A percentile compares a stretch with the other conserved stretches of the same genome.
phyloP scores from a whole-genome alignment of 2,113 vertebrate species.

The Seriola aureovittata region DNA sequence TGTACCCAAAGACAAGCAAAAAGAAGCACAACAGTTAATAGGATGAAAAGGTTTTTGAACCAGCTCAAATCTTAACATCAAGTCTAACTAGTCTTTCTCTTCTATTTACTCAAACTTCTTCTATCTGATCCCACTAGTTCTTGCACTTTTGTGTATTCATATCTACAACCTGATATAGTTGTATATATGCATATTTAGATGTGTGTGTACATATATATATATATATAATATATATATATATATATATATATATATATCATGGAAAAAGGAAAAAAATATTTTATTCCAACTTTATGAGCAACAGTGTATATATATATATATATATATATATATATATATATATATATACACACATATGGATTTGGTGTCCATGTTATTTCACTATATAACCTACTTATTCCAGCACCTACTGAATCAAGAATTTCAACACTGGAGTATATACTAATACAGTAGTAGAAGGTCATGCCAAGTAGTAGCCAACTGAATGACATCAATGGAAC shows the following conservation, averaged over 20 bases:
- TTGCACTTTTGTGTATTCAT: constrained; percentile 65
- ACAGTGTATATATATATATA: no score
- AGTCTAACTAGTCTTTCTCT: neutral
- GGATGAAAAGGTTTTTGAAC: neutral
- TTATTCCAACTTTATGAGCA: no score
- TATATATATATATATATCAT: neutral
- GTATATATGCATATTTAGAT: constrained; percentile 68
- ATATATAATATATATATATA: no score
- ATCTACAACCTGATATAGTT: constrained; percentile 57
- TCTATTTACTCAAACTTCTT: constrained; percentile 27
- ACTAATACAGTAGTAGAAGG: constrained; percentile 27
- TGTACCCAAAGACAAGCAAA: constrained; percentile 44
- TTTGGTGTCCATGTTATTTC: constrained; percentile 65
- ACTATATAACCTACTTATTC: constrained; percentile 55
- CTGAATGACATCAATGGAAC: constrained; percentile 55
- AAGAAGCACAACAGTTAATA: constrained; percentile 48
- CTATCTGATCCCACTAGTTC: constrained; percentile 18
- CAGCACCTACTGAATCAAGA: constrained; percentile 45
- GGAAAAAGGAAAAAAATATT: no score
- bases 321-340: no score
- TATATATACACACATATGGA: constrained; percentile 47
- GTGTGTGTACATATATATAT: neutral
- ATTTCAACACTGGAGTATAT: constrained; percentile 42
- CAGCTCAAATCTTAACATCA: constrained; percentile 7
- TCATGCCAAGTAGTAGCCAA: constrained; percentile 56